phyloP scores from a whole-genome alignment of 2,888 invertebrate genomes.

The Acanthosepion lycidas region DNA sequence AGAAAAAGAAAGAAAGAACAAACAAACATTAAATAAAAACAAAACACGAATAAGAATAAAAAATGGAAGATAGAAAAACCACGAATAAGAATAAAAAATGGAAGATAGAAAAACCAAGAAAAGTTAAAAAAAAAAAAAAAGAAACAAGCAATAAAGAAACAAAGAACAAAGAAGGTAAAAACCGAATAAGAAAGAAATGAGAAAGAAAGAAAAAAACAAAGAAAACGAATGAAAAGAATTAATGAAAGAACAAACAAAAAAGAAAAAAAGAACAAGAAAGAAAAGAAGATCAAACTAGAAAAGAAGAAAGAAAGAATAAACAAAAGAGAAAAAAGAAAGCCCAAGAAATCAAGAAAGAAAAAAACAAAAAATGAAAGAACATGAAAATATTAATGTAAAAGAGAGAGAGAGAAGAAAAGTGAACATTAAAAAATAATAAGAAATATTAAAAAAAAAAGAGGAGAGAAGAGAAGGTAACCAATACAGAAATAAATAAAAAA shows the following conservation, averaged over 20 bases:
- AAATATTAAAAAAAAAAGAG: too few species aligned
- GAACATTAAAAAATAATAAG: not conserved
- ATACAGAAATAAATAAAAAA: not conserved
- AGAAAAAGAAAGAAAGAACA: not conserved
- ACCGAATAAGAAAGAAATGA: not conserved
- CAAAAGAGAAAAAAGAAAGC: not conserved
- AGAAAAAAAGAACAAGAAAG: not conserved
- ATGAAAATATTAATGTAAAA: not conserved
- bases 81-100: not conserved
- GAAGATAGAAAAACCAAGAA: not conserved
- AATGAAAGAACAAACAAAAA: not conserved
- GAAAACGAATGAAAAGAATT: too few species aligned
- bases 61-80: not conserved
- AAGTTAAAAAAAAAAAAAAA: not conserved
- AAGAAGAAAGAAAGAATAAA: not conserved
- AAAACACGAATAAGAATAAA: not conserved
- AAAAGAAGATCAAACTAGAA: not conserved
- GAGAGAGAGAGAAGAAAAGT: not conserved
- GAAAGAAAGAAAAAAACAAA: not conserved
- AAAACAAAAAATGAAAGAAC: not conserved
- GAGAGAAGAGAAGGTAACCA: too few species aligned
- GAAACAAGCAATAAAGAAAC: not conserved
- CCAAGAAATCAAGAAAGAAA: not conserved
- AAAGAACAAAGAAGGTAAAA: not conserved
- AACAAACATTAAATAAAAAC: too few species aligned